These are phyloP conservation scores for Leptinotarsa defecta DNA, from an alignment of 1,140 invertebrate genomes.

Conservation along the genomic window DNA sequence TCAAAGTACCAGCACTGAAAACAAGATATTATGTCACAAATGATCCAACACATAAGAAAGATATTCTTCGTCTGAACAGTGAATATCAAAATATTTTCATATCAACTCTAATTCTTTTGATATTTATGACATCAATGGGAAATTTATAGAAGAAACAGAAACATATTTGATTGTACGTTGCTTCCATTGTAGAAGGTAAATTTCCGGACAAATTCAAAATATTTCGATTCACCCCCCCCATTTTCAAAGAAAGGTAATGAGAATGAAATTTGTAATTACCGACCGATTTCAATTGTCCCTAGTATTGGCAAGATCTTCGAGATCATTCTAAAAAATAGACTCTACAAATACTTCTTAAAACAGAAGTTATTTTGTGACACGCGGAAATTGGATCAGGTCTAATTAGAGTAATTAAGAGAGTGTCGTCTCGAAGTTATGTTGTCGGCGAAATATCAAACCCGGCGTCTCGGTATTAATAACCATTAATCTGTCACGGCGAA, in stretches of 20 bases:
- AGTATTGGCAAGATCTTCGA: slow-evolving; percentile 40
- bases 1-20: neutral
- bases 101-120: neutral
- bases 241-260: slow-evolving; percentile 38
- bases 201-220: slow-evolving; percentile 39
- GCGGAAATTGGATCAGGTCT: too few relatives aligned
- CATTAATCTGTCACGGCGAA: too few relatives aligned
- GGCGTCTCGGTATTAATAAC: too few relatives aligned
- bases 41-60: neutral
- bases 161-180: slow-evolving; percentile 7
- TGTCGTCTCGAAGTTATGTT: too few relatives aligned
- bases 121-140: slow-evolving; percentile 5
- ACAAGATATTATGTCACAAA: neutral
- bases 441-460: too few relatives aligned
- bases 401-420: too few relatives aligned
- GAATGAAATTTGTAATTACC: slow-evolving; percentile 31
- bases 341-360: slow-evolving; percentile 31
- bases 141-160: slow-evolving; percentile 5
- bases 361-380: slow-evolving; percentile 26
- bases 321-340: slow-evolving; percentile 30
- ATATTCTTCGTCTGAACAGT: neutral
- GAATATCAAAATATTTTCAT: neutral
- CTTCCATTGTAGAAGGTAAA: slow-evolving; percentile 19
- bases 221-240: slow-evolving; percentile 31
- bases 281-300: slow-evolving; percentile 36